Evolutionary conservation across 64 coral and sea anemone genomes (phyloP).

Genomic region (Montipora foliosa): DNA sequence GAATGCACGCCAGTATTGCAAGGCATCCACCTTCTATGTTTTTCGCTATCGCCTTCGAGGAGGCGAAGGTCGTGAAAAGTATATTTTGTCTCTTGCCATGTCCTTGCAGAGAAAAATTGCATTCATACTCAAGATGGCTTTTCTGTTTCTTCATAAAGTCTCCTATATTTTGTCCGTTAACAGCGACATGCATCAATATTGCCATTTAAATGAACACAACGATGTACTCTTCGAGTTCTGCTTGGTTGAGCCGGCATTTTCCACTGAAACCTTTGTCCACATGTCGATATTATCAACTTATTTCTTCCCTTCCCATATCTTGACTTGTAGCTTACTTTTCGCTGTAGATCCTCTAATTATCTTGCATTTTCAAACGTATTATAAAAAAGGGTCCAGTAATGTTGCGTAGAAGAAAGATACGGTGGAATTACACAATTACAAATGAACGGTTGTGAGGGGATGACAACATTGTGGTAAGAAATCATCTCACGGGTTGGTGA

Average conservation of each 20-base stretch:
- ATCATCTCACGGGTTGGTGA: slow-evolving; percentile 92
- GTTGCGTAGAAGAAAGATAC: slow-evolving; percentile 57
- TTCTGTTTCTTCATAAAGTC: slow-evolving; percentile 4
- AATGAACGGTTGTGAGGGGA: slow-evolving; percentile 33
- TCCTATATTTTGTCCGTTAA: slow-evolving; percentile 16
- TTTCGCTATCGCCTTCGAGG: slow-evolving; percentile 1
- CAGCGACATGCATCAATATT: slow-evolving; percentile 43
- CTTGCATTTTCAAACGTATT: slow-evolving; percentile 29
- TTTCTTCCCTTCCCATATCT: slow-evolving; percentile 33
- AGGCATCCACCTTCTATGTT: slow-evolving; percentile 6
- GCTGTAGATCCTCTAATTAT: slow-evolving; percentile 26
- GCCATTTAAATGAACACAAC: slow-evolving; percentile 41
- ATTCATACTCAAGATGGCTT: not conserved
- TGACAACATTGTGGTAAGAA: slow-evolving; percentile 12
- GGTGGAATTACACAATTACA: slow-evolving; percentile 51
- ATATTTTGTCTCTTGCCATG: not conserved
- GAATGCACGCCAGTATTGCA: slow-evolving; percentile 50
- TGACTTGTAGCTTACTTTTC: slow-evolving; percentile 45
- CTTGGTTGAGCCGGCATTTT: not conserved
- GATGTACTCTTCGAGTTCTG: not conserved
- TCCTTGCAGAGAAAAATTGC: not conserved
- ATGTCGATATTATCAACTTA: not conserved
- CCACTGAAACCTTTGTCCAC: not conserved
- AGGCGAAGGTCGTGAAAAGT: slow-evolving; percentile 1
- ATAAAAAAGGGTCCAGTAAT: slow-evolving; percentile 56